A percentile compares a stretch with the other conserved stretches of the same genome.
These are phyloP conservation scores for Steinernema scapterisci DNA, from an alignment of 2,888 invertebrate genomes.

Conservation along the genomic window DNA sequence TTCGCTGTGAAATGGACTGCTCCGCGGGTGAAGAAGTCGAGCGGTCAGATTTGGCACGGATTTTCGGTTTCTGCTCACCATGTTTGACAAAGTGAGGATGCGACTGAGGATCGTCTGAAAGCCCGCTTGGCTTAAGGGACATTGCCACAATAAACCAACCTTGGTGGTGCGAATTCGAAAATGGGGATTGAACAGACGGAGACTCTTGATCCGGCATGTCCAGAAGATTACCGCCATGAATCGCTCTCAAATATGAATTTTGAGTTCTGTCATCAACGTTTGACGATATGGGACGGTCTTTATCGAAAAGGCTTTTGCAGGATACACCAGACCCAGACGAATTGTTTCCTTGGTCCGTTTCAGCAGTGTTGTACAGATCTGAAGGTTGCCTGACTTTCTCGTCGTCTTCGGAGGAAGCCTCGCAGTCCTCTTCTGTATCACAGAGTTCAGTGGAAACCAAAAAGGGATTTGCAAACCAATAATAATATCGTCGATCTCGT, in stretches of 20 bases:
- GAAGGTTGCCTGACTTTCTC: not conserved
- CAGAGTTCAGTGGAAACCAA: not conserved
- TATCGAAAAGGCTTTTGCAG: not conserved
- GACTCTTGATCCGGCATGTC: not conserved
- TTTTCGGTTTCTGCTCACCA: not conserved
- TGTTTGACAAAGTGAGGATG: not conserved
- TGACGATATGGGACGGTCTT: too few species aligned
- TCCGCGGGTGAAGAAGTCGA: not conserved
- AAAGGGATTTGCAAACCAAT: not conserved
- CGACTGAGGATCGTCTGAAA: not conserved
- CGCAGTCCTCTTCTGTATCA: not conserved
- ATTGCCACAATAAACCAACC: too few species aligned
- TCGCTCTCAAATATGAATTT: not conserved
- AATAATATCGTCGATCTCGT: slow-evolving; percentile 12
- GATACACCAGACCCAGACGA: too few species aligned
- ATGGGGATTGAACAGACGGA: not conserved
- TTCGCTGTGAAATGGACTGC: not conserved
- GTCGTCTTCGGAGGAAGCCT: not conserved
- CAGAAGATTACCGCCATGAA: not conserved
- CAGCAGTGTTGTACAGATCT: not conserved
- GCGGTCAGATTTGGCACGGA: too few species aligned
- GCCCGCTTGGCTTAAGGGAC: too few species aligned
- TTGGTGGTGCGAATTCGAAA: not conserved
- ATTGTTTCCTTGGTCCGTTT: not conserved
- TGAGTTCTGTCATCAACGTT: not conserved